Evolutionary conservation across 2,888 invertebrate species (phyloP).

Genomic region (Barypeithes pellucidus): DNA sequence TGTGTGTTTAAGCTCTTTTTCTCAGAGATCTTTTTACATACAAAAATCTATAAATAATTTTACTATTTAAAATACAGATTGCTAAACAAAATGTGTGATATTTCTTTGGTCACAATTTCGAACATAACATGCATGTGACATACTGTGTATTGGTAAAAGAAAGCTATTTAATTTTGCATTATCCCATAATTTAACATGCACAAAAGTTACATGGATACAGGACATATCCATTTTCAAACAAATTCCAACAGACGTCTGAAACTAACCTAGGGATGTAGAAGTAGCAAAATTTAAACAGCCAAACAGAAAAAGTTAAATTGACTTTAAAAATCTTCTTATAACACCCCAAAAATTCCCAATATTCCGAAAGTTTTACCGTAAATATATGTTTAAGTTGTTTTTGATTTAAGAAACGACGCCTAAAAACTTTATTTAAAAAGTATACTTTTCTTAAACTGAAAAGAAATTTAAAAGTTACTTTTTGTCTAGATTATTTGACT

Average conservation of each 20-base stretch:
- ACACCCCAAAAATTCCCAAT: conserved; percentile 46
- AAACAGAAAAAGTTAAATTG: conserved; percentile 52
- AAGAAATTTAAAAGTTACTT: conserved; percentile 30
- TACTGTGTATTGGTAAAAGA: neutral
- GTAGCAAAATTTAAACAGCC: conserved; percentile 50
- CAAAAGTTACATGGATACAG: neutral
- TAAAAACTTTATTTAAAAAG: conserved; percentile 44
- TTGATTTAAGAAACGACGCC: conserved; percentile 46
- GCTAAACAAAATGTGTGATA: too few species aligned
- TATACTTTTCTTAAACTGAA: conserved; percentile 32
- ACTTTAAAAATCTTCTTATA: conserved; percentile 51
- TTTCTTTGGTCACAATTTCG: too few species aligned
- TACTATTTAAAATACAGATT: too few species aligned
- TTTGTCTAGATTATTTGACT: conserved; percentile 23
- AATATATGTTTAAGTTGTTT: conserved; percentile 52
- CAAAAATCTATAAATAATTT: too few species aligned
- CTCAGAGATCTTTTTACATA: too few species aligned
- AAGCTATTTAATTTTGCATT: neutral
- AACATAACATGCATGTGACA: too few species aligned
- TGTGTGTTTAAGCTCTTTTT: too few species aligned
- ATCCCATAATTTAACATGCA: neutral
- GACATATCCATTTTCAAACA: neutral
- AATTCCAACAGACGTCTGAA: conserved; percentile 22
- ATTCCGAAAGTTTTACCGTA: conserved; percentile 48
- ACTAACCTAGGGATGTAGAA: conserved; percentile 38